Base-by-base conservation (phyloP, 2,113 vertebrate species). In the Oreocharis arfaki region DNA sequence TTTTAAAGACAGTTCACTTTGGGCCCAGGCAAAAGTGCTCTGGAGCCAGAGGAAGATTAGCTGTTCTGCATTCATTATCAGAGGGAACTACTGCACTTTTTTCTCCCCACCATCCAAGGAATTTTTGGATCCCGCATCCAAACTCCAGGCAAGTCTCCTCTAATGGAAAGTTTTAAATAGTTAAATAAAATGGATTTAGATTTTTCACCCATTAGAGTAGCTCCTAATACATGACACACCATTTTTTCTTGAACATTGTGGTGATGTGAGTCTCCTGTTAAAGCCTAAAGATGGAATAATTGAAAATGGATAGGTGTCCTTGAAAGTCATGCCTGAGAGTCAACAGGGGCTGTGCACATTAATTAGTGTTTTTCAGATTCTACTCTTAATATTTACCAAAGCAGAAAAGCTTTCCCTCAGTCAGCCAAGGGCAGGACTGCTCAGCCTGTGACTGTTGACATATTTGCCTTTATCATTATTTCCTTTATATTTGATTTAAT, bases 321-420 rank as follows among this genome's bases (percentile, higher is more conserved):
- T 94, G 84, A 77, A 88, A 91, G 67, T 42, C 68, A 37, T 35
- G 13, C 71, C 41, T 61, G 46, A 79, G 63, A 71, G 33, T 79
- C 84, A 94, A 23, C 10, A 76, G 59, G 44, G 53, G 65, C 50
- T 87, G 57, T 93, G 89, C 46, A 89, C 89, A 79, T 65, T 96
- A 93, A 91, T 91, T 90, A 85, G 46, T 70, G 63, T 47, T 96
- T 95, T 94, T 75, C 70, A 90, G 44, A 93, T 77, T 85, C 63
- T 88, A 30, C 82, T 61, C 42, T 91, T 94, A 80, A 63, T 93
- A 93, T 90, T 95, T 96, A 96, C 67, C 46, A 88, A 88, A 91
- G 67, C 39, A 94, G 82, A 83, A 94, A 77, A 77, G 9, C 27
- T 90, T 85, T 94, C 15, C 10, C 10, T 85, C 65, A 65, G 60